Conservation (phyloP, 1,140 invertebrate genomes). For the Danaus melanippus region DNA sequence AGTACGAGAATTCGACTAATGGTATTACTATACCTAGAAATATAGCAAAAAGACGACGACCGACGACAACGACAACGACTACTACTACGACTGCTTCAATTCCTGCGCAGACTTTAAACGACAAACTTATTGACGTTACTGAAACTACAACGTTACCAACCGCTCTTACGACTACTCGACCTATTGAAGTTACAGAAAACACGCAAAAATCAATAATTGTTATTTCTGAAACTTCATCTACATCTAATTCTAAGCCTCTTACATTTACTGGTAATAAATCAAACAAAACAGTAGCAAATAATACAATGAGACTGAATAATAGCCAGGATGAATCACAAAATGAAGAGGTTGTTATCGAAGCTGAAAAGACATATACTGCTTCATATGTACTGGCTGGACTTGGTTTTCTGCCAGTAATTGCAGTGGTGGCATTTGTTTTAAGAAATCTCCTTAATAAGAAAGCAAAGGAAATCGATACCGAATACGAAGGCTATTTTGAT, state of each 20-base stretch:
- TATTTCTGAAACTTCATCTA: constrained; percentile 44
- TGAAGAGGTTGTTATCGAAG: constrained; percentile 70
- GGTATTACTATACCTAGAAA: constrained; percentile 54
- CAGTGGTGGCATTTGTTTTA: constrained; percentile 72
- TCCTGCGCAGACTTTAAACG: constrained; percentile 13
- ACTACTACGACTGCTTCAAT: constrained; percentile 34
- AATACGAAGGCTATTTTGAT: constrained; percentile 74
- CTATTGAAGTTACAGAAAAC: constrained; percentile 24
- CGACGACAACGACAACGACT: constrained; percentile 45
- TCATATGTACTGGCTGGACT: constrained; percentile 74
- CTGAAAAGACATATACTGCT: constrained; percentile 72
- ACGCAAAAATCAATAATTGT: constrained; percentile 40
- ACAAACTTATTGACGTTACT: constrained; percentile 8
- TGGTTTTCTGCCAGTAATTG: constrained; percentile 73
- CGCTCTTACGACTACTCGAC: constrained; percentile 22
- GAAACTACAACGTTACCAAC: constrained; percentile 20
- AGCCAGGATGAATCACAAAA: constrained; percentile 35
- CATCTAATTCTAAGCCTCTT: constrained; percentile 40
- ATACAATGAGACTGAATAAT: constrained; percentile 34
- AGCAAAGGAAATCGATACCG: constrained; percentile 73
- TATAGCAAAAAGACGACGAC: constrained; percentile 55
- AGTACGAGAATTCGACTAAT: constrained; percentile 37
- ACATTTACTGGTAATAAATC: constrained; percentile 22
- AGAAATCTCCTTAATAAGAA: constrained; percentile 72
- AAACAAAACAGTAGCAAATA: constrained; percentile 20